Conservation (phyloP, 1,140 invertebrate species). For the Propsilocerus akamusi region DNA sequence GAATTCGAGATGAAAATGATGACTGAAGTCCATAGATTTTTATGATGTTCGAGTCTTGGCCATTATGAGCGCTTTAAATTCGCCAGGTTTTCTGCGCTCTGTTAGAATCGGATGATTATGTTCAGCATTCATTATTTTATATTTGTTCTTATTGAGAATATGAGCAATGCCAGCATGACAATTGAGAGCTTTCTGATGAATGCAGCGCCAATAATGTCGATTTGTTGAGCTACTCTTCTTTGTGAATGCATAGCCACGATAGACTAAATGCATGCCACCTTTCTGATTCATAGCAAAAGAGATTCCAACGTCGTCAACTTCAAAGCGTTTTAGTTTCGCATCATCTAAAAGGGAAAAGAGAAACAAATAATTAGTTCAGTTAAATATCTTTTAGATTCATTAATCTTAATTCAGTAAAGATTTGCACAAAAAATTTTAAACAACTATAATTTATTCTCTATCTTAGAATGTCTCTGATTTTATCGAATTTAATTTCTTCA, state of each 20-base stretch:
- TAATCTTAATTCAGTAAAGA: too few species aligned
- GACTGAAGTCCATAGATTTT: too few species aligned
- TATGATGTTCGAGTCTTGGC: neutral
- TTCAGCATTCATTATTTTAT: slow-evolving; percentile 15
- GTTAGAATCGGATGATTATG: slow-evolving; percentile 23
- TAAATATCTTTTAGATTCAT: too few species aligned
- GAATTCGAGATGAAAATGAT: too few species aligned
- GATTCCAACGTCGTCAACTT: neutral
- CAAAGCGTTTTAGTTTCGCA: neutral
- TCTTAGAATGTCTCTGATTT: too few species aligned
- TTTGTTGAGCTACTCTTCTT: neutral
- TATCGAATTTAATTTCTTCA: slow-evolving; percentile 7
- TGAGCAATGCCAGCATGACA: neutral
- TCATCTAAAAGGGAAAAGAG: neutral
- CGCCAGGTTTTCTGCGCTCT: slow-evolving; percentile 21
- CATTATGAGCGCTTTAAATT: slow-evolving; percentile 5
- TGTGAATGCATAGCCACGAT: neutral
- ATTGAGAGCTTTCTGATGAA: neutral
- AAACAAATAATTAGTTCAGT: neutral
- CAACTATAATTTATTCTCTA: too few species aligned
- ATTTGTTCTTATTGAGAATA: neutral
- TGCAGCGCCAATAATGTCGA: neutral
- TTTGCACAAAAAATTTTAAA: too few species aligned
- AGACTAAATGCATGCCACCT: neutral
- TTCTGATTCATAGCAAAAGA: neutral